Base-by-base conservation (phyloP, 2,888 invertebrate genomes). In the Formica aserva region DNA sequence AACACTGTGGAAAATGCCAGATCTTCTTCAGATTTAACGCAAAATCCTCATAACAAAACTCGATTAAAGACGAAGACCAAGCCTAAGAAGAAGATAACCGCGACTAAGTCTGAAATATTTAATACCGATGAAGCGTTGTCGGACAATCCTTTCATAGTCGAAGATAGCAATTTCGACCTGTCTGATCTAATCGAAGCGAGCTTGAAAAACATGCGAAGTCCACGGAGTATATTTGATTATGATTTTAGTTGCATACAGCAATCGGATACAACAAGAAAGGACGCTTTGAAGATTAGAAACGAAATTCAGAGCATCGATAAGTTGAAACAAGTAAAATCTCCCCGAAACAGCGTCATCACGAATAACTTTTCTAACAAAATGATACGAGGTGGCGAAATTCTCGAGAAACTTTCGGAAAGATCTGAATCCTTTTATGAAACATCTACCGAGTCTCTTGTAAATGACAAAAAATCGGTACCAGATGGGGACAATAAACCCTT, bases 101-200 rank as follows among this genome's bases (percentile, higher is more conserved):
- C 80, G 26, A 87, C 85, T 18, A 88, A 87, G 18, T 88, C 90
- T 4, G 85, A 85, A 26, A 88, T 78, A 45, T 57, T 86, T 18
- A 85, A 15, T 5, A 85, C 74, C 2, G 84, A 62, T 8, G 38
- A 83, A 3, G 45, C 15, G 0, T 35, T 85, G 0, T 15, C 74
- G 1, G 22, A 76, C 1, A 81, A 84, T 1, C 22, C 45, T 15
- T 81, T 62, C 1, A 4, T 22, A 1, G 18, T 82, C 8, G 85
- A 45, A 38, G 75, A 87, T 52, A 66, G 78, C 52, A 81, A 81
- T 18, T 85, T 87, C 32, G 85, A 88, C 13, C 60, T 91, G 18
- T 84, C 88, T 8, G 86, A 91, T 35, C 22, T 90, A 26, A 89
- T 90, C 5, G 87, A 91, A 48, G 86, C 88, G 3, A 90, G 87